Evolutionary conservation across 2,888 invertebrate species (phyloP).

Genomic region (Zaprionus obscuricornis): DNA sequence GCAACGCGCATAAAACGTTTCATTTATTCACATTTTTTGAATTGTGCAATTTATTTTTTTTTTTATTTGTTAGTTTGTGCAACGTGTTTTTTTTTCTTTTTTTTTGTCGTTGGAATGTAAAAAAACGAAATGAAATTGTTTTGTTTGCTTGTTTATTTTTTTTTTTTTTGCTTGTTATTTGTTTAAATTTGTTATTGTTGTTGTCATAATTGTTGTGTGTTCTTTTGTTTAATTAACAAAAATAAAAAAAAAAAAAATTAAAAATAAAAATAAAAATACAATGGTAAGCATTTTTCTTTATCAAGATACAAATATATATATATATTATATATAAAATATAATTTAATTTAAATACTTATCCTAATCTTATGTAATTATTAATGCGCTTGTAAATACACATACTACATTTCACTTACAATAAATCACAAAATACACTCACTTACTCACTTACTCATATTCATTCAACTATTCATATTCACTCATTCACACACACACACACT

Average conservation of each 20-base stretch:
- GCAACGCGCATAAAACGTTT: slow-evolving; percentile 14
- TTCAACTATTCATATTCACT: slow-evolving; percentile 4
- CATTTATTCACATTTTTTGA: too few relatives aligned
- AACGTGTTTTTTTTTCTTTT: too few relatives aligned
- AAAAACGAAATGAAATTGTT: too few relatives aligned
- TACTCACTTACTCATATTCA: slow-evolving; percentile 8
- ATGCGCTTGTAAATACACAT: slow-evolving; percentile 68
- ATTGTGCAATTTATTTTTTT: too few relatives aligned
- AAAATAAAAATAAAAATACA: slow-evolving; percentile 15
- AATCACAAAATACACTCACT: slow-evolving; percentile 11
- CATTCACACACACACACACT: slow-evolving; percentile 19
- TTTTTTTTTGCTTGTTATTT: slow-evolving; percentile 49
- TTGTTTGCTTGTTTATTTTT: slow-evolving; percentile 24
- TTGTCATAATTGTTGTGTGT: slow-evolving; percentile 64
- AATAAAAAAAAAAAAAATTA: too few relatives aligned
- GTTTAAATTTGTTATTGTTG: slow-evolving; percentile 58
- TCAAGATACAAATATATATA: slow-evolving; percentile 10
- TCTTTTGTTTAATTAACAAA: slow-evolving; percentile 67
- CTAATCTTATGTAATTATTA: slow-evolving; percentile 63
- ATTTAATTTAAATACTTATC: slow-evolving; percentile 43
- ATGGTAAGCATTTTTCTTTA: slow-evolving; percentile 73
- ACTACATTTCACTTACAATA: slow-evolving; percentile 33
- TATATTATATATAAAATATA: slow-evolving; percentile 25
- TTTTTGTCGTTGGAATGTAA: slow-evolving; percentile 6
- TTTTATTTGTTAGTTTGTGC: too few relatives aligned